A percentile compares a stretch with the other conserved stretches of the same genome.
These are phyloP conservation scores for Trachops cirrhosus DNA, from an alignment of 2,797 vertebrate genomes.

Conservation along the genomic window DNA sequence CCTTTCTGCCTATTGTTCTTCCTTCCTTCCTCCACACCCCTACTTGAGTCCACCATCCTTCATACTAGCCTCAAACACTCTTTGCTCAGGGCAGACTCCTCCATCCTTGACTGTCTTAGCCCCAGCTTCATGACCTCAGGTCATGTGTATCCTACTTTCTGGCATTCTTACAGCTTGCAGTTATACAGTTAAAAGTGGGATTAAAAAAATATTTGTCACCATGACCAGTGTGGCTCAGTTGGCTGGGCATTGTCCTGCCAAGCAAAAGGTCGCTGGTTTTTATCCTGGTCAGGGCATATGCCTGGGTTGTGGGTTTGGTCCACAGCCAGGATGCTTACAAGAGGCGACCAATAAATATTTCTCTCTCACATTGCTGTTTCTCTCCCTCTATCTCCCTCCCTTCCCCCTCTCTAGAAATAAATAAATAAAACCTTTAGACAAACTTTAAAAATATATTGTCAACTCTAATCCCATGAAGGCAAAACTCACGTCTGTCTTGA, in stretches of 20 bases:
- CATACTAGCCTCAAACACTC: neutral
- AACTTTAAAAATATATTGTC: neutral
- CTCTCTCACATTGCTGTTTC: too few species aligned
- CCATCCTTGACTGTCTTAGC: neutral
- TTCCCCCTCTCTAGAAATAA: too few species aligned
- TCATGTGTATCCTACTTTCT: neutral
- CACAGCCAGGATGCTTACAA: accelerated
- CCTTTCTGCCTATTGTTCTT: neutral
- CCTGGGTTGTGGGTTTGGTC: too few species aligned
- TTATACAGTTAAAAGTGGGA: neutral
- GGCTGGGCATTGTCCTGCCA: too few species aligned
- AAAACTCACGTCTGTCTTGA: neutral
- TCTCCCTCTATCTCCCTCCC: too few species aligned
- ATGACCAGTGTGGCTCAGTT: too few species aligned
- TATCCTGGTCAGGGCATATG: too few species aligned
- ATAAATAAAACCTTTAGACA: too few species aligned
- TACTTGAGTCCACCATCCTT: neutral
- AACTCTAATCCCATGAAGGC: neutral
- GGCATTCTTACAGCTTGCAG: neutral
- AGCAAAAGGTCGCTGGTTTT: too few species aligned
- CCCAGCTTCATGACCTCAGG: neutral
- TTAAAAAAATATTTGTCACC: neutral
- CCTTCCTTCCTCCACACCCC: neutral
- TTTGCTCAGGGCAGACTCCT: neutral
- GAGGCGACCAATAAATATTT: too few species aligned